Conservation (phyloP, 37 sponge, comb jelly and placozoan species). For the Aphrocallistes beatrix region DNA sequence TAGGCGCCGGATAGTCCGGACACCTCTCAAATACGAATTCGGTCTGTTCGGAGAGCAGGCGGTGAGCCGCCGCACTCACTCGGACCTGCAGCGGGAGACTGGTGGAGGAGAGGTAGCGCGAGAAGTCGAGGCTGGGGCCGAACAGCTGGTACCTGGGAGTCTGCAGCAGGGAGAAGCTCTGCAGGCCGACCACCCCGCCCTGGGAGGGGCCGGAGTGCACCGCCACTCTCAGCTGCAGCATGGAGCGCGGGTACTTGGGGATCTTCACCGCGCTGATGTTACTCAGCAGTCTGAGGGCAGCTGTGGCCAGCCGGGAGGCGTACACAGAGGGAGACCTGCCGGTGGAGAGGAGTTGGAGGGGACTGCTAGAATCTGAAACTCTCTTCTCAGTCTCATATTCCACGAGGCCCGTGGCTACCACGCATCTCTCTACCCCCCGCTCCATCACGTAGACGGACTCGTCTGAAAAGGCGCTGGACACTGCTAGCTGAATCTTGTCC, state of each 20-base stretch:
- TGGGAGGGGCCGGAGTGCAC: slow-evolving; percentile 51
- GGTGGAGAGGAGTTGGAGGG: background rate
- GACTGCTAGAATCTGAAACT: background rate
- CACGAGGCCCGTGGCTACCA: slow-evolving; percentile 35
- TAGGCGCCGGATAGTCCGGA: slow-evolving; percentile 40
- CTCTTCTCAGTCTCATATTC: background rate
- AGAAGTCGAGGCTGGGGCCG: slow-evolving; percentile 25
- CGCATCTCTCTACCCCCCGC: slow-evolving; percentile 41
- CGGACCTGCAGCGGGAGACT: slow-evolving; percentile 63
- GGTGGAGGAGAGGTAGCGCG: slow-evolving; percentile 31
- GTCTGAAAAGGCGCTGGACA: slow-evolving; percentile 41
- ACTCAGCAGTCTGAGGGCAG: slow-evolving; percentile 44
- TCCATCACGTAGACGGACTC: slow-evolving; percentile 44
- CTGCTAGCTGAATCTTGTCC: slow-evolving; percentile 40
- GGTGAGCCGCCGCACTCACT: slow-evolving; percentile 38
- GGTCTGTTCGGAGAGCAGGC: slow-evolving; percentile 25
- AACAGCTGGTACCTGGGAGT: slow-evolving; percentile 51
- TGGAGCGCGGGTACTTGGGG: slow-evolving; percentile 23
- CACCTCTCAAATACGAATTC: slow-evolving; percentile 53
- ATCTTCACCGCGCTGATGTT: slow-evolving; percentile 23
- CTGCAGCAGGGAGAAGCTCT: slow-evolving; percentile 5
- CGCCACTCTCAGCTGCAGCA: slow-evolving; percentile 56
- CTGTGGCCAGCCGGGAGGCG: slow-evolving; percentile 37
- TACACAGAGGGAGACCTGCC: background rate
- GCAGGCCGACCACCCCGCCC: slow-evolving; percentile 50